Percentiles rank a stretch among this genome's conserved stretches.
Evolutionary conservation across 2,888 invertebrate species (phyloP).

Genomic region (Harpagoxenus sublaevis): DNA sequence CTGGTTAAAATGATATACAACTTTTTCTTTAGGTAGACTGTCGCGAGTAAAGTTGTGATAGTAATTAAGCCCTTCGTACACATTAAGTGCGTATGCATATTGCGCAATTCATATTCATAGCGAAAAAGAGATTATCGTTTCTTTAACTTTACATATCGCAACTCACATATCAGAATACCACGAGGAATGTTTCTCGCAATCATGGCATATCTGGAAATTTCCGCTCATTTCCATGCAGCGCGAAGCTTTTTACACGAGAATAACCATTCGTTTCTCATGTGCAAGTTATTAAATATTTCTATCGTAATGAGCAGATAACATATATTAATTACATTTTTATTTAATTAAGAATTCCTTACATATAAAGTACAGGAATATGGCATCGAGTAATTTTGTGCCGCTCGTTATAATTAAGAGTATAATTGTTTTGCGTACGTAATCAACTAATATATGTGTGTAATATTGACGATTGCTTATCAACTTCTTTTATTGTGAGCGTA

Average conservation of each 20-base stretch:
- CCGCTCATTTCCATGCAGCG: slow-evolving; percentile 11
- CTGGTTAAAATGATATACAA: slow-evolving; percentile 35
- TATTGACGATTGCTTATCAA: background rate
- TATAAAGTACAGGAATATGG: background rate
- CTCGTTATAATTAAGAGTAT: background rate
- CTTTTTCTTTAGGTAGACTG: slow-evolving; percentile 29
- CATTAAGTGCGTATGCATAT: slow-evolving; percentile 22
- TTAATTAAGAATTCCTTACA: slow-evolving; percentile 24
- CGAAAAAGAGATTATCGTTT: slow-evolving; percentile 33
- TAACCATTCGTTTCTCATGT: background rate
- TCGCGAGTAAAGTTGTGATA: slow-evolving; percentile 33
- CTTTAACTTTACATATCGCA: slow-evolving; percentile 50
- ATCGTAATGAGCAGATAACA: slow-evolving; percentile 12
- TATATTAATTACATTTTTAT: slow-evolving; percentile 5
- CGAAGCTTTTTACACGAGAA: slow-evolving; percentile 11
- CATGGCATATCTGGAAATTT: slow-evolving; percentile 39
- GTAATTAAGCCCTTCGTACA: slow-evolving; percentile 27
- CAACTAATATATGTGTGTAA: background rate
- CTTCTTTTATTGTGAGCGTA: background rate
- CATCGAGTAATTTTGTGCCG: background rate
- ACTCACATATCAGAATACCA: slow-evolving; percentile 17
- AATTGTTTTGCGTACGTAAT: background rate
- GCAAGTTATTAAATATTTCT: slow-evolving; percentile 18
- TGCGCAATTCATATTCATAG: slow-evolving; percentile 42
- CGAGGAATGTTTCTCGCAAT: slow-evolving; percentile 29